A percentile compares a stretch with the other conserved stretches of the same genome.
Conservation (phyloP, 2,888 invertebrate genomes). For the Sipunculus nudus region DNA sequence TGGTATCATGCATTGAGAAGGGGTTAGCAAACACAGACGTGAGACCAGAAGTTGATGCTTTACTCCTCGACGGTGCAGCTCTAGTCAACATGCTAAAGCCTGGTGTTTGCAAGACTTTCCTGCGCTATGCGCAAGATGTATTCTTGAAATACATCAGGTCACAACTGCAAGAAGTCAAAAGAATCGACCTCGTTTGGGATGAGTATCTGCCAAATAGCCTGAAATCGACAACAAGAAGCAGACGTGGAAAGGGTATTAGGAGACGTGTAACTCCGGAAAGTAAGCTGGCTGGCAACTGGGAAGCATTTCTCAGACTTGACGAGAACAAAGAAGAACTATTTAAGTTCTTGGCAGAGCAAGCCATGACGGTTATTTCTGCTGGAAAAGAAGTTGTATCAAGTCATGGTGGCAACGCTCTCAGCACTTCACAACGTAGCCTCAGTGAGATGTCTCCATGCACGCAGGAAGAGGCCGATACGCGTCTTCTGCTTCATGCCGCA, state of each 20-base stretch:
- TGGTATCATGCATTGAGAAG: too few relatives aligned
- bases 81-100: neutral
- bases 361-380: neutral
- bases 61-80: neutral
- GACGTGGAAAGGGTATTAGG: constrained; percentile 9
- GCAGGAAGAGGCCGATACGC: constrained; percentile 35
- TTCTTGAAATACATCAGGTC: constrained; percentile 6
- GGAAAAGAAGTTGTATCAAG: neutral
- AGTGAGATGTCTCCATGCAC: constrained; percentile 20
- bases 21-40: too few relatives aligned
- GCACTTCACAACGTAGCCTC: constrained; percentile 1
- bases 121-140: neutral
- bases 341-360: constrained; percentile 4
- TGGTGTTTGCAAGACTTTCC: neutral
- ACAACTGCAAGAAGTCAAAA: constrained; percentile 10
- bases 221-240: constrained; percentile 8
- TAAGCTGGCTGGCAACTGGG: constrained; percentile 24
- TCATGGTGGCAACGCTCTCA: constrained; percentile 1
- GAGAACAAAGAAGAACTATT: constrained; percentile 29
- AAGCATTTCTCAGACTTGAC: constrained; percentile 25
- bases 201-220: constrained; percentile 17
- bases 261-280: constrained; percentile 6
- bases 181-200: constrained; percentile 27
- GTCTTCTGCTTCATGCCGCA: constrained; percentile 23
- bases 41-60: too few relatives aligned